These are phyloP conservation scores for Ctenoplectra terminalis DNA, from an alignment of 1,140 invertebrate species.

Conservation along the genomic window DNA sequence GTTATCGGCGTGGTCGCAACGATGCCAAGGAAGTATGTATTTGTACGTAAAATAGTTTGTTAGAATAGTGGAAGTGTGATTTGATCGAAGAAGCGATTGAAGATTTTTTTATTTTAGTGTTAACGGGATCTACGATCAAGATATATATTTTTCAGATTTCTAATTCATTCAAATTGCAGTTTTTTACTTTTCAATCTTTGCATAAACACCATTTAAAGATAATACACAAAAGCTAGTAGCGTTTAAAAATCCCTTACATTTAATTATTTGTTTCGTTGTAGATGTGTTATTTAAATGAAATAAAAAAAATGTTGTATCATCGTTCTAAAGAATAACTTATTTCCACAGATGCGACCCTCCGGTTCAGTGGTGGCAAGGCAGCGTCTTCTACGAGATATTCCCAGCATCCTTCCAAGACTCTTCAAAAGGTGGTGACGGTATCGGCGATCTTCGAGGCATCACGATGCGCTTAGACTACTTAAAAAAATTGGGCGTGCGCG, in stretches of 20 bases:
- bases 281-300: too few relatives aligned
- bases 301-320: too few relatives aligned
- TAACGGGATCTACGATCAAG: too few relatives aligned
- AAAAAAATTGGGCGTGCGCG: slow-evolving; percentile 86
- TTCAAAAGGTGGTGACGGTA: slow-evolving; percentile 86
- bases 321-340: too few relatives aligned
- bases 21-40: slow-evolving; percentile 86
- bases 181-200: too few relatives aligned
- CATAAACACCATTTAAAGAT: too few relatives aligned
- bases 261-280: too few relatives aligned
- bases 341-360: slow-evolving; percentile 77
- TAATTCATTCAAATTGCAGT: too few relatives aligned
- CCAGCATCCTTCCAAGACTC: slow-evolving; percentile 92
- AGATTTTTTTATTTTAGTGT: too few relatives aligned
- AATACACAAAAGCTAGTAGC: too few relatives aligned
- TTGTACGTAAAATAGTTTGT: not conserved
- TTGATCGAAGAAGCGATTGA: not conserved
- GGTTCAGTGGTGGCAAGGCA: slow-evolving; percentile 91
- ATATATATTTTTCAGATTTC: too few relatives aligned
- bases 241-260: too few relatives aligned
- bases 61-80: not conserved
- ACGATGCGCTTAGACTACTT: slow-evolving; percentile 87
- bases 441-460: slow-evolving; percentile 89
- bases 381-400: slow-evolving; percentile 92
- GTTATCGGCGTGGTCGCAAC: slow-evolving; percentile 88